Evolutionary conservation across 2,797 vertebrate species (phyloP), one percentile per base, ranked within the genome.

Genomic region (Philypnodon macrostomus): DNA sequence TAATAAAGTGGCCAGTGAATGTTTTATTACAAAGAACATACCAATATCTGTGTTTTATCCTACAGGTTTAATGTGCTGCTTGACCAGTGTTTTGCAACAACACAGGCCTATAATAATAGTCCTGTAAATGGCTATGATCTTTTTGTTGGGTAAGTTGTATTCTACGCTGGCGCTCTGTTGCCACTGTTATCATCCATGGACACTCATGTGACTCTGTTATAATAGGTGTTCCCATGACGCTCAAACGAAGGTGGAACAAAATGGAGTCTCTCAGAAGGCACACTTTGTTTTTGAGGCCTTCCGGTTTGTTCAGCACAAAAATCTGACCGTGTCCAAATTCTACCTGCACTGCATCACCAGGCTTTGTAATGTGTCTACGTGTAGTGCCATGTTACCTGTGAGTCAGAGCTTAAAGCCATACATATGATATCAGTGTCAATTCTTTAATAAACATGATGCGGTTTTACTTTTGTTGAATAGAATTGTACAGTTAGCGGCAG

Each of bases 231-330:
- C 1, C 1, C 41, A 35, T 11, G 88, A 89, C 1, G 24, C 58
- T 6, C 85, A 89, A 40, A 89, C 86, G 1, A 64, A 49, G 5
- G 14, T 89, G 13, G 32, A 46, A 0, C 0, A 36, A 7, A 90
- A 90, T 2, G 89, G 89, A 1, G 1, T 0, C 1, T 41, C 56
- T 13, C 87, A 89, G 59, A 35, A 0, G 0, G 86, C 85, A 0
- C 10, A 5, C 0, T 90, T 88, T 70, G 71, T 70, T 37, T 89
- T 90, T 19, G 87, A 89, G 64, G 84, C 86, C 21, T 89, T 90
- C 66, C 63, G 88, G 68, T 89, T 90, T 36, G 53, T 85, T 34
- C 58, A 80, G 58, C 85, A 90, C 64, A 84, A 72, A 42, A 78
- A 89, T 50, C 16, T 45, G 44, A 58, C 69, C 0, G 9, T 89